Evolutionary conservation across 2,113 vertebrate genomes (phyloP).

Genomic region (Dromaius novaehollandiae): DNA sequence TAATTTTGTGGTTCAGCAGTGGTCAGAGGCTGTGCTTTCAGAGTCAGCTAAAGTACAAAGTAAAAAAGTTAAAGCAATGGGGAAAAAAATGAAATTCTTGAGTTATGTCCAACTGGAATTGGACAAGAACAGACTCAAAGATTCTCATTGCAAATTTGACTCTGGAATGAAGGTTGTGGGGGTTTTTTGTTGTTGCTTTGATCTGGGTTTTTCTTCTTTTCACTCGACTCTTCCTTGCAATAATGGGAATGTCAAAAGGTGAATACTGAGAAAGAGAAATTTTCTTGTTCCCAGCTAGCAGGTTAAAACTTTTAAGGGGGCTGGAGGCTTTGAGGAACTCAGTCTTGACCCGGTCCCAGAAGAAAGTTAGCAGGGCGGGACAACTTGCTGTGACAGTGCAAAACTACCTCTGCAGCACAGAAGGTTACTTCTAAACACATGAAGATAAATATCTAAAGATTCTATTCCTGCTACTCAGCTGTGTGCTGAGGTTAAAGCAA

Average conservation of each 20-base stretch:
- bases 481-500: no score
- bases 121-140: constrained; percentile 81
- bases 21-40: constrained; percentile 70
- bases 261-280: constrained; percentile 74
- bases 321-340: constrained; percentile 14
- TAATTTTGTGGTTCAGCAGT: constrained; percentile 71
- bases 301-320: constrained; percentile 66
- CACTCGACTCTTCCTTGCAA: constrained; percentile 65
- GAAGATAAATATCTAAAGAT: no score
- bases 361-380: no score
- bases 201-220: constrained; percentile 63
- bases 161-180: constrained; percentile 77
- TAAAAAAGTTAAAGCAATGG: constrained; percentile 71
- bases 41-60: constrained; percentile 76
- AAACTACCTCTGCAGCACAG: no score
- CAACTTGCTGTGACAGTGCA: no score
- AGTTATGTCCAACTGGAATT: constrained; percentile 82
- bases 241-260: constrained; percentile 64
- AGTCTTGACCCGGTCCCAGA: no score
- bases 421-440: no score
- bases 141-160: constrained; percentile 82
- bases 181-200: not conserved
- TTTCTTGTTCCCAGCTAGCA: constrained; percentile 78
- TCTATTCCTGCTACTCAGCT: no score
- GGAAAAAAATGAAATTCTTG: constrained; percentile 82